Percentiles rank a stretch among this genome's conserved stretches.
phyloP scores from a whole-genome alignment of 2,113 vertebrate species.

The Scartelaos histophorus region DNA sequence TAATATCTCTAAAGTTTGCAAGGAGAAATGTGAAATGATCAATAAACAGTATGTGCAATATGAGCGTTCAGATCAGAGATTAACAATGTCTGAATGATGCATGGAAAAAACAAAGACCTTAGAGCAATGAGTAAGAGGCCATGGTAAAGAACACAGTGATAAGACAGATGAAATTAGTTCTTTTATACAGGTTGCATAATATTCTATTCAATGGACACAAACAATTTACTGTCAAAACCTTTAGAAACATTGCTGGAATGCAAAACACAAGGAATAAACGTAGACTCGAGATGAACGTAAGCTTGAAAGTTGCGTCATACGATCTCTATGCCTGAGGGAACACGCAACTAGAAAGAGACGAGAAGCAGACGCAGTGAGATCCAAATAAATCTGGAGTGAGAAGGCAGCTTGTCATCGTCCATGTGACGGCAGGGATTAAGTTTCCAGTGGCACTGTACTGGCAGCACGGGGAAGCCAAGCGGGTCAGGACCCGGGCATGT shows the following conservation, averaged over 20 bases:
- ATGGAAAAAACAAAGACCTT: constrained; percentile 5
- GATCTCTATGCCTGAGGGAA: background rate
- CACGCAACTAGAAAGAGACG: background rate
- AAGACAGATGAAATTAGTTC: background rate
- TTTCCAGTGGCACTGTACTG: constrained; percentile 37
- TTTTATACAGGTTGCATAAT: too few species aligned
- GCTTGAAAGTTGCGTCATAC: background rate
- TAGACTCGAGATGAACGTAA: background rate
- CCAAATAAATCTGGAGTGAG: constrained; percentile 22
- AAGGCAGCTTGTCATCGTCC: constrained; percentile 46
- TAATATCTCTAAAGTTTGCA: constrained; percentile 19
- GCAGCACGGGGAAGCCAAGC: constrained; percentile 12
- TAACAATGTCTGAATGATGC: constrained; percentile 37
- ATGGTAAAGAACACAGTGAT: background rate
- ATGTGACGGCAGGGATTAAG: constrained; percentile 18
- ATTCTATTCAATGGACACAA: background rate
- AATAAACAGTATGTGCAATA: constrained; percentile 28
- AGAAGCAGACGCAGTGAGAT: constrained; percentile 15
- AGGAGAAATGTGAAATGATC: constrained; percentile 15
- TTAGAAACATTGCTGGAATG: background rate
- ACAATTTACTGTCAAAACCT: background rate
- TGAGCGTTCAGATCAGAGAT: constrained; percentile 47
- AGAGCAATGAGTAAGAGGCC: constrained; percentile 3
- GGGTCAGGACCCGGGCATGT: background rate
- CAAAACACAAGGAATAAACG: background rate